Evolutionary conservation across 2,797 vertebrate species (phyloP).

Genomic region (Anguilla megastoma): DNA sequence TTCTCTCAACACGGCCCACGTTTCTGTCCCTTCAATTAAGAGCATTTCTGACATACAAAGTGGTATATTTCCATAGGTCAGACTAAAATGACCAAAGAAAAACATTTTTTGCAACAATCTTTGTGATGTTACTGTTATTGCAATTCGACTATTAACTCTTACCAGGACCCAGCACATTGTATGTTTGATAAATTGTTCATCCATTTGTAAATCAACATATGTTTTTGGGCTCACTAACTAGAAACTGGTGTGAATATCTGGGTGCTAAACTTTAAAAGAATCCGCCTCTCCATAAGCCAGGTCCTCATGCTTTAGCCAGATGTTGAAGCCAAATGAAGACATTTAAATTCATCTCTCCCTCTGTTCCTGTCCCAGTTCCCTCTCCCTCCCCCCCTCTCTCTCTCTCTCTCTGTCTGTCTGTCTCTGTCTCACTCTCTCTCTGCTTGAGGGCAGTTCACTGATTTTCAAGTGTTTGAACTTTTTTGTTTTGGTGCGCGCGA

Average conservation of each 20-base stretch:
- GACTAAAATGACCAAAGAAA: neutral
- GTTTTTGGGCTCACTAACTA: neutral
- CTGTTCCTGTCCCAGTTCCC: constrained; percentile 22
- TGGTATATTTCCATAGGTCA: constrained; percentile 8
- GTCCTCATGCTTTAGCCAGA: constrained; percentile 59
- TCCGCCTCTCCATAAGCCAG: constrained; percentile 1
- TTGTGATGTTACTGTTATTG: neutral
- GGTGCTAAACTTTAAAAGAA: constrained; percentile 4
- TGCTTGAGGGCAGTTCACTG: neutral
- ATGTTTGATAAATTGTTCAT: neutral
- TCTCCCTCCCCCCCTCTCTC: constrained; percentile 24
- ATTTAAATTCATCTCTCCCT: constrained; percentile 42
- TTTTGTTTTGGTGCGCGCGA: neutral
- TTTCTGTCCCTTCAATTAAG: neutral
- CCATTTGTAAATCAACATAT: neutral
- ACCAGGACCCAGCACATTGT: neutral
- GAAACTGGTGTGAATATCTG: neutral
- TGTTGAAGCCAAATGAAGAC: constrained; percentile 50
- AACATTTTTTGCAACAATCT: neutral
- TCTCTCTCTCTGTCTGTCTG: neutral
- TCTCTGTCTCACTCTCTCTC: neutral
- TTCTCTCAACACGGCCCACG: neutral
- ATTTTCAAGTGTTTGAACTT: constrained; percentile 7
- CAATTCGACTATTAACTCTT: neutral
- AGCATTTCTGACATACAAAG: neutral